These are phyloP conservation scores for Drosophila nigromelanica DNA, from an alignment of 1,140 invertebrate species.

Conservation along the genomic window DNA sequence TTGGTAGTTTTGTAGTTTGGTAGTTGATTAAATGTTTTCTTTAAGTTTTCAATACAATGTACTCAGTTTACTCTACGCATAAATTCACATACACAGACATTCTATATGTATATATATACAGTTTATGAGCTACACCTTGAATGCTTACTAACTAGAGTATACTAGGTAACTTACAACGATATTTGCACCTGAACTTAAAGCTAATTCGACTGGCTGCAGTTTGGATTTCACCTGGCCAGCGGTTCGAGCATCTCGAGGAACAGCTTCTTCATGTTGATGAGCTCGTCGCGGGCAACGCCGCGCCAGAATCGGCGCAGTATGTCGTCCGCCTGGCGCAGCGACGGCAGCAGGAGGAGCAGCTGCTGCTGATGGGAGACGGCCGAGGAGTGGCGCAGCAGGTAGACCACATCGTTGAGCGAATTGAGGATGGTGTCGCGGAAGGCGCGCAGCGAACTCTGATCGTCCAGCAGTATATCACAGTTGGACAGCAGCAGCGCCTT, in stretches of 20 bases:
- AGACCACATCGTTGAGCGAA: slow-evolving; percentile 93
- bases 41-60: slow-evolving; percentile 37
- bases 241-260: slow-evolving; percentile 97
- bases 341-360: slow-evolving; percentile 94
- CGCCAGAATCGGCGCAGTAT: slow-evolving; percentile 96
- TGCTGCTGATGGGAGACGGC: slow-evolving; percentile 90
- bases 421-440: slow-evolving; percentile 94
- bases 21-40: slow-evolving; percentile 29
- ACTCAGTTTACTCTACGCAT: slow-evolving; percentile 9
- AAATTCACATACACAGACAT: slow-evolving; percentile 24
- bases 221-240: slow-evolving; percentile 67
- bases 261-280: slow-evolving; percentile 97
- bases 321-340: slow-evolving; percentile 94
- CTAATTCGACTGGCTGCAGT: slow-evolving; percentile 38
- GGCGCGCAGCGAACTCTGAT: slow-evolving; percentile 91
- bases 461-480: slow-evolving; percentile 94
- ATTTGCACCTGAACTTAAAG: slow-evolving; percentile 72
- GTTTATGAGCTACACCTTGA: slow-evolving; percentile 56
- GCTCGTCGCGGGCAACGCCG: slow-evolving; percentile 92
- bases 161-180: slow-evolving; percentile 53
- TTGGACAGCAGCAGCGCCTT: slow-evolving; percentile 97
- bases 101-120: background rate
- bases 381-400: slow-evolving; percentile 89
- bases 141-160: slow-evolving; percentile 45
- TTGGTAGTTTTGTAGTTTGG: slow-evolving; percentile 12